Evolutionary conservation across 2,888 invertebrate species (phyloP).

Genomic region (Campaea margaritaria): DNA sequence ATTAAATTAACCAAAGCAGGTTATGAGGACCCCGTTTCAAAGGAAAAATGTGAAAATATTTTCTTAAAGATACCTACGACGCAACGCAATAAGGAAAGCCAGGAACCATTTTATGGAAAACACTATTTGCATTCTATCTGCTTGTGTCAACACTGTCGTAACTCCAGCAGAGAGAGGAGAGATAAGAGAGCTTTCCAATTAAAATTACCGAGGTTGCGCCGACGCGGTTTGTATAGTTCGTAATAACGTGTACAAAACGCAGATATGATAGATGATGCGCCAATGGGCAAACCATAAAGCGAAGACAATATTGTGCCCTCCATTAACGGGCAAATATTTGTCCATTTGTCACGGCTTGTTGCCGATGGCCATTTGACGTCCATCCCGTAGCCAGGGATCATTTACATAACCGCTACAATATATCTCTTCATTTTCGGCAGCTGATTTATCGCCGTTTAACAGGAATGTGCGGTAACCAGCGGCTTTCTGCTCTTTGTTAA

Average conservation of each 20-base stretch:
- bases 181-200: constrained; percentile 36
- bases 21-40: constrained; percentile 6
- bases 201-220: constrained; percentile 26
- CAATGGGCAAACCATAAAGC: constrained; percentile 51
- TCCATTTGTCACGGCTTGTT: constrained; percentile 60
- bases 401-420: constrained; percentile 49
- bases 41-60: constrained; percentile 9
- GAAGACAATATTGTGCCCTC: constrained; percentile 59
- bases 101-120: constrained; percentile 31
- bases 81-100: constrained; percentile 24
- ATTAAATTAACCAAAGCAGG: constrained; percentile 16
- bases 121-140: constrained; percentile 34
- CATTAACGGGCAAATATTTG: constrained; percentile 77
- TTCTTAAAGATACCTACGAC: constrained; percentile 12
- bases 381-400: constrained; percentile 43
- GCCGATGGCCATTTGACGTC: constrained; percentile 57
- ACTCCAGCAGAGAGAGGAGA: constrained; percentile 18
- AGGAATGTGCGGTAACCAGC: constrained; percentile 10
- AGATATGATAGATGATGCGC: constrained; percentile 45
- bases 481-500: constrained; percentile 23
- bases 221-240: constrained; percentile 16
- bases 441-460: constrained; percentile 25
- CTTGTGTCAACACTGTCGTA: constrained; percentile 34
- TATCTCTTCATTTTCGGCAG: constrained; percentile 28
- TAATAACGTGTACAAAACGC: constrained; percentile 33